A percentile compares a stretch with the other conserved stretches of the same genome.
Evolutionary conservation across 30 jellyfish, hydroid and myxozoan species (phyloP).

Genomic region (Hydractinia echinata): DNA sequence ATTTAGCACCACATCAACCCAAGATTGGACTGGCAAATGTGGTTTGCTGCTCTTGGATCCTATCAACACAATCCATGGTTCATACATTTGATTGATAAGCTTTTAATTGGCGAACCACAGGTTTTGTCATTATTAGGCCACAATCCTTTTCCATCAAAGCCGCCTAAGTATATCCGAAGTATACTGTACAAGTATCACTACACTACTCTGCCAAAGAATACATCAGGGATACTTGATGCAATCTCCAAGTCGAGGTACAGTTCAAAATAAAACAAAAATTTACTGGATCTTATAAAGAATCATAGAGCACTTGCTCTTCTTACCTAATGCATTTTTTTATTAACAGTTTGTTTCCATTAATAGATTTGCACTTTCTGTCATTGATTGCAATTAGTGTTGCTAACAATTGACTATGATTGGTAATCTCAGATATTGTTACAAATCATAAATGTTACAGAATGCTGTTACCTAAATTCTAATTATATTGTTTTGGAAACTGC

Average conservation of each 20-base stretch:
- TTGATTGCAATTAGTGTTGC: no score
- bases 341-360: no score
- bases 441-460: no score
- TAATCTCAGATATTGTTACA: no score
- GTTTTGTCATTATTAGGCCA: slow-evolving; percentile 57
- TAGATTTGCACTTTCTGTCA: no score
- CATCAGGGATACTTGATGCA: slow-evolving; percentile 69
- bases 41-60: slow-evolving; percentile 97
- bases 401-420: no score
- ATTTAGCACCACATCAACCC: slow-evolving; percentile 92
- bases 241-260: slow-evolving; percentile 55
- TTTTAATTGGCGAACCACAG: slow-evolving; percentile 49
- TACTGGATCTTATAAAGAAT: no score
- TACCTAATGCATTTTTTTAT: no score
- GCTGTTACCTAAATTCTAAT: no score
- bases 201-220: slow-evolving; percentile 60
- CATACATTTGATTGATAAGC: slow-evolving; percentile 68
- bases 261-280: not conserved
- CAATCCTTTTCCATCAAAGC: slow-evolving; percentile 62
- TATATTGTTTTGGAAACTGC: no score
- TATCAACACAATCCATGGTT: slow-evolving; percentile 93
- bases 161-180: slow-evolving; percentile 69
- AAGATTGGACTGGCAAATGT: slow-evolving; percentile 97
- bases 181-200: slow-evolving; percentile 62
- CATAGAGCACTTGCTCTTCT: no score